Evolutionary conservation across 2,888 invertebrate genomes (phyloP).

Genomic region (Aphidoletes aphidimyza): DNA sequence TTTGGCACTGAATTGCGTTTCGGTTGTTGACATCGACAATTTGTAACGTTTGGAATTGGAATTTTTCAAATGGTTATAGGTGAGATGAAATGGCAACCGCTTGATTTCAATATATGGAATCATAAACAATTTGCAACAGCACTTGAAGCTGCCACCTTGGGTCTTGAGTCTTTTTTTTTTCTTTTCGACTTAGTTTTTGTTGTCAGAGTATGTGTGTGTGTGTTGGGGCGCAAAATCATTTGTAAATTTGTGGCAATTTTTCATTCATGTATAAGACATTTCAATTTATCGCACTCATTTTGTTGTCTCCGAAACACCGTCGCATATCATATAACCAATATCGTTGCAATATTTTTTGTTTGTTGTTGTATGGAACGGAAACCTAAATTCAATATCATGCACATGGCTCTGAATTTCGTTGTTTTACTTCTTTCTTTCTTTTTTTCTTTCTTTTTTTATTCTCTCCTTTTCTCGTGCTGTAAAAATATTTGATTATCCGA

Average conservation of each 20-base stretch:
- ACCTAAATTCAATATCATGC: slow-evolving; percentile 5
- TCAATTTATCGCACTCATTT: neutral
- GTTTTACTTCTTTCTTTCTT: neutral
- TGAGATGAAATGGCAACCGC: neutral
- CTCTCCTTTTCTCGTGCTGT: neutral
- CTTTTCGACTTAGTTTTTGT: neutral
- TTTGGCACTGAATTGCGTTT: neutral
- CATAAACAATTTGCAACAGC: slow-evolving; percentile 6
- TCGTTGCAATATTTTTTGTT: neutral
- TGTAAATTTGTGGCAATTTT: slow-evolving; percentile 30
- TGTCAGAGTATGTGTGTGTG: no score
- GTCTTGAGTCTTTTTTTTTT: neutral
- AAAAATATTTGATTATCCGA: slow-evolving; percentile 14
- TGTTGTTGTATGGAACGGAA: neutral
- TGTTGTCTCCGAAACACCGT: neutral
- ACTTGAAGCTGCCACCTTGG: neutral
- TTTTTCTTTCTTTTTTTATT: neutral
- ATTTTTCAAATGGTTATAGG: slow-evolving; percentile 38
- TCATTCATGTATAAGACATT: neutral
- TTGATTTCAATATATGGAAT: neutral
- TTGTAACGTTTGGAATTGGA: neutral
- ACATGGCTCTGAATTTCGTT: neutral
- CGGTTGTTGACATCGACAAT: neutral
- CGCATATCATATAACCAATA: slow-evolving; percentile 20
- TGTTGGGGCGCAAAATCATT: neutral